Percentiles rank a stretch among this genome's conserved stretches.
Evolutionary conservation across 1,140 invertebrate genomes (phyloP).

Genomic region (Pomacea maculata): DNA sequence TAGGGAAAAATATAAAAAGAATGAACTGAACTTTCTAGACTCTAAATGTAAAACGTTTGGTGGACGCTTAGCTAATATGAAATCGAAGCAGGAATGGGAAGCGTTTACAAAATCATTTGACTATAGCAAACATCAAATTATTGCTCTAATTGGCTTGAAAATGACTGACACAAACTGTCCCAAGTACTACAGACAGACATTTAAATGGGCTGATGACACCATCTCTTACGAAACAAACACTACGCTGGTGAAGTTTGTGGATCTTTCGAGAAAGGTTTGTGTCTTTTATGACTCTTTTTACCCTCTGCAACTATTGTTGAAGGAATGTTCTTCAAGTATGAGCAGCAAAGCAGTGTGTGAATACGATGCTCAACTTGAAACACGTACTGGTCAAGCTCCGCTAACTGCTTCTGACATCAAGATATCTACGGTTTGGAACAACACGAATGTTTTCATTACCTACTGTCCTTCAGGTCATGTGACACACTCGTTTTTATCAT

Average conservation of each 20-base stretch:
- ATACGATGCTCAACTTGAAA: not conserved
- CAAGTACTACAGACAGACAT: not conserved
- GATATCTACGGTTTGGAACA: not conserved
- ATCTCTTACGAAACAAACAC: not conserved
- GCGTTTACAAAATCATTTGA: not conserved
- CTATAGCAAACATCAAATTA: not conserved
- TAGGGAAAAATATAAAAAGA: too few relatives aligned
- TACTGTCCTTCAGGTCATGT: not conserved
- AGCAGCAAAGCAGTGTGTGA: slow-evolving; percentile 1
- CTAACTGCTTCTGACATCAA: not conserved
- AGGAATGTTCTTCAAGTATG: not conserved
- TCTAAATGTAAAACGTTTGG: not conserved
- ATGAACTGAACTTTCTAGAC: too few relatives aligned
- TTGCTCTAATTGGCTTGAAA: not conserved
- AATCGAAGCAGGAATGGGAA: not conserved
- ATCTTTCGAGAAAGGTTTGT: not conserved
- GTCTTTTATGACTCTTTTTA: not conserved
- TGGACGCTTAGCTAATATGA: slow-evolving; percentile 2
- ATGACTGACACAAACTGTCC: not conserved
- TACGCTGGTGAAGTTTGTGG: too few relatives aligned
- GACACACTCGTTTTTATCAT: slow-evolving; percentile 4
- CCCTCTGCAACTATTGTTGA: not conserved
- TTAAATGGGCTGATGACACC: slow-evolving; percentile 10
- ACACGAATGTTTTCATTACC: not conserved
- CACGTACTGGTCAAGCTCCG: not conserved